Conservation (phyloP, 1,140 invertebrate species). For the Asobara japonica region DNA sequence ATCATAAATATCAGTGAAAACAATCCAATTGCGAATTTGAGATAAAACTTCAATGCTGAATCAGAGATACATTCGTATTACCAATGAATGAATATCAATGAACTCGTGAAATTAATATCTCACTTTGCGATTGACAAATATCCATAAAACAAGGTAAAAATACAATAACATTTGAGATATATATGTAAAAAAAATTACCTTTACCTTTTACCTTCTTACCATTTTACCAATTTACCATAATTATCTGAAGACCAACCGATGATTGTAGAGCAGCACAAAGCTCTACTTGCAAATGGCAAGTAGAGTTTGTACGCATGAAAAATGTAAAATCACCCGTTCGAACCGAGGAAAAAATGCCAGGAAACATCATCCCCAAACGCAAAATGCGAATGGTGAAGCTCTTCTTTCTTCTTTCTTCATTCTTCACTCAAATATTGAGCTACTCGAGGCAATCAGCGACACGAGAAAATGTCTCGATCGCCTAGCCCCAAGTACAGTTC, state of each 20-base stretch:
- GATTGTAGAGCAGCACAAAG: neutral
- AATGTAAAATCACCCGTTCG: neutral
- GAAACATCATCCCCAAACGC: neutral
- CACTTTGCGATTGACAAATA: neutral
- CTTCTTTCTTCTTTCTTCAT: constrained; percentile 31
- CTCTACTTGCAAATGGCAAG: neutral
- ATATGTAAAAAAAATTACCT: neutral
- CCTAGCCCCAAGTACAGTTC: neutral
- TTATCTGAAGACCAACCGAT: neutral
- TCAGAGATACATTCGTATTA: neutral
- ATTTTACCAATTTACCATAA: constrained; percentile 2
- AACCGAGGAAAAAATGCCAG: neutral
- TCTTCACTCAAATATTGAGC: neutral
- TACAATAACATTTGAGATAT: constrained; percentile 9
- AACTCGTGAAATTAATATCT: neutral
- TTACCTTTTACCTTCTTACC: too few relatives aligned
- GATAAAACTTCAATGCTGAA: neutral
- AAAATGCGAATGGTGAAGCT: neutral
- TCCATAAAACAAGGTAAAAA: constrained; percentile 4
- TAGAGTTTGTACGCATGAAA: neutral
- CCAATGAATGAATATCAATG: neutral
- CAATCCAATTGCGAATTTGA: neutral
- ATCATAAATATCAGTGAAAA: neutral
- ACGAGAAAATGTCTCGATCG: constrained; percentile 25
- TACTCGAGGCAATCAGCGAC: neutral